Evolutionary conservation across 92 coral and sea anemone genomes (phyloP).

Genomic region (Porites divaricata): DNA sequence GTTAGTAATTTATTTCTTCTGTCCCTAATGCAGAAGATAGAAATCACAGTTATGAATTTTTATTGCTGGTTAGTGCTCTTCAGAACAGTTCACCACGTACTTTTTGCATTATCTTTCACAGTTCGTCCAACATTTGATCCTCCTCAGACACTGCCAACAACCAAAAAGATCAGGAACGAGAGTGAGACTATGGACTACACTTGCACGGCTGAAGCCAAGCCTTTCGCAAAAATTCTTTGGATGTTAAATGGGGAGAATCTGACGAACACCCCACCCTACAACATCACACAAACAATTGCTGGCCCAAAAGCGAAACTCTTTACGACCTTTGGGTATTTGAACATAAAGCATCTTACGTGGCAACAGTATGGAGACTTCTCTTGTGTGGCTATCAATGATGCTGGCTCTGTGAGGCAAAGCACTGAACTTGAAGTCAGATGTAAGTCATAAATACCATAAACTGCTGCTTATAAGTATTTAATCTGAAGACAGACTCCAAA

Average conservation of each 20-base stretch:
- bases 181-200: conserved; percentile 65
- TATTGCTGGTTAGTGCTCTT: no score
- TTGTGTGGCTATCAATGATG: conserved; percentile 64
- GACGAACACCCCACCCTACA: conserved; percentile 47
- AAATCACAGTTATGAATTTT: no score
- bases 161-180: conserved; percentile 46
- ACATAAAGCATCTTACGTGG: conserved; percentile 48
- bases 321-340: conserved; percentile 32
- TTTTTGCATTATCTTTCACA: conserved; percentile 15
- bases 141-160: conserved; percentile 10
- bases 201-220: conserved; percentile 79
- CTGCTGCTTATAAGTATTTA: no score
- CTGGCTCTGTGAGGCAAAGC: conserved; percentile 47
- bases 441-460: conserved; percentile 34
- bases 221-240: conserved; percentile 75
- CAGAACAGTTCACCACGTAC: no score
- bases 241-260: conserved; percentile 64
- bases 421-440: conserved; percentile 67
- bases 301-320: conserved; percentile 1
- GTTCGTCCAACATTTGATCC: conserved; percentile 31
- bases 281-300: conserved; percentile 11
- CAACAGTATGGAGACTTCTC: conserved; percentile 50
- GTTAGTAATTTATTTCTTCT: no score
- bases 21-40: no score
- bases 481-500: no score